A percentile compares a stretch with the other conserved stretches of the same genome.
These are phyloP conservation scores for Pachypeltis micranthus DNA, from an alignment of 1,140 invertebrate species.

Conservation along the genomic window DNA sequence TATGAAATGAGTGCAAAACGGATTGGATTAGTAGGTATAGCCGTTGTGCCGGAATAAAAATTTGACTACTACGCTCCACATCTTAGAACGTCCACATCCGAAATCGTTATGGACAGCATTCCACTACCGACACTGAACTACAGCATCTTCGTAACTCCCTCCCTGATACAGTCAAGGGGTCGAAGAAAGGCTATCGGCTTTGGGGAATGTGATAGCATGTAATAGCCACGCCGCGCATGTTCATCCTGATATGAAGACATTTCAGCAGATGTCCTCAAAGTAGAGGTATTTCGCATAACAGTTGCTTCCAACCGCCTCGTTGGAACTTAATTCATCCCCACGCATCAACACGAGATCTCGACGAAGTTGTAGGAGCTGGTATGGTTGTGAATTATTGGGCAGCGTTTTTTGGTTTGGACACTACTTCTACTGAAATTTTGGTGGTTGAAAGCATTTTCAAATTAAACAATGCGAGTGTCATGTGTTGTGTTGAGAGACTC, in stretches of 20 bases:
- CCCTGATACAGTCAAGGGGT: slow-evolving; percentile 86
- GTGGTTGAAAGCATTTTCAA: slow-evolving; percentile 98
- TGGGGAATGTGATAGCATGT: slow-evolving; percentile 95
- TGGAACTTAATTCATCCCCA: slow-evolving; percentile 93
- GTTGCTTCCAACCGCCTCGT: slow-evolving; percentile 88
- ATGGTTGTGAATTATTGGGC: slow-evolving; percentile 97
- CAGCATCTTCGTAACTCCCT: slow-evolving; percentile 94
- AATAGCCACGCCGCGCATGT: slow-evolving; percentile 98
- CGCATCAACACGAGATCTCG: slow-evolving; percentile 83
- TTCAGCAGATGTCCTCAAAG: slow-evolving; percentile 81
- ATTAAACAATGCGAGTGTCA: slow-evolving; percentile 82
- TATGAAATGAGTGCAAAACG: too few relatives aligned
- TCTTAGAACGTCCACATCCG: too few relatives aligned
- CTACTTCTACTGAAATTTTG: slow-evolving; percentile 93
- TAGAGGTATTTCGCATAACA: slow-evolving; percentile 95
- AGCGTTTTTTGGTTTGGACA: slow-evolving; percentile 92
- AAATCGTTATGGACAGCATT: slow-evolving; percentile 78
- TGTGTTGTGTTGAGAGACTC: too few relatives aligned
- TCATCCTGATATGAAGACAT: slow-evolving; percentile 97
- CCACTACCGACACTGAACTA: slow-evolving; percentile 90
- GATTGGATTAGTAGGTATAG: too few relatives aligned
- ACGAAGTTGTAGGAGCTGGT: slow-evolving; percentile 91
- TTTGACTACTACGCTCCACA: too few relatives aligned
- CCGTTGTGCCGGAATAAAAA: too few relatives aligned
- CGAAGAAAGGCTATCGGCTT: slow-evolving; percentile 90